These are phyloP conservation scores for Capricornis sumatraensis DNA, from an alignment of 2,113 vertebrate species.

Conservation along the genomic window DNA sequence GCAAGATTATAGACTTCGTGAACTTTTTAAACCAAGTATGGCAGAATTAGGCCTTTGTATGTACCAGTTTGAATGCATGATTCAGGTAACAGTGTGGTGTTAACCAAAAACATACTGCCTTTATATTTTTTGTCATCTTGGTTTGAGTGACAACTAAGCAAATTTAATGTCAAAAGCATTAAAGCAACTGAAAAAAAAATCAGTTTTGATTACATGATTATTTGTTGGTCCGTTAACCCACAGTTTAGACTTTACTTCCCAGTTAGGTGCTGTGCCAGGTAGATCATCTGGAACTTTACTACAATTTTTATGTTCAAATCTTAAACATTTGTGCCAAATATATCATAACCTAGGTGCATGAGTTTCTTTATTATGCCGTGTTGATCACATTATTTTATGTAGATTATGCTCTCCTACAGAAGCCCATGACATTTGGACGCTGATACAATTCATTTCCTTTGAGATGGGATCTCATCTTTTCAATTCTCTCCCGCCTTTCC, in stretches of 20 bases:
- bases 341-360: neutral
- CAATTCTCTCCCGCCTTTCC: neutral
- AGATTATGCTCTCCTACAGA: neutral
- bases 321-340: neutral
- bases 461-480: neutral
- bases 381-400: neutral
- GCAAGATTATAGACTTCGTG: constrained; percentile 97
- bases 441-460: neutral
- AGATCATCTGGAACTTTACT: neutral
- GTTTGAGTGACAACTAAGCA: constrained; percentile 4
- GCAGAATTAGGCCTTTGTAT: constrained; percentile 99
- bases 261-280: neutral
- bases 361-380: neutral
- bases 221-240: neutral
- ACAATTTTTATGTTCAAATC: neutral
- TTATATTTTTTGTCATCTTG: neutral
- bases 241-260: neutral
- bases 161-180: constrained; percentile 21
- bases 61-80: constrained; percentile 99
- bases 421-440: neutral
- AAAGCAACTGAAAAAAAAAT: neutral
- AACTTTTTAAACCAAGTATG: constrained; percentile 99
- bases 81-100: constrained; percentile 87
- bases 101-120: neutral
- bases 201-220: neutral